These are phyloP conservation scores for Halichoeres trimaculatus DNA, from an alignment of 2,113 vertebrate species.

Conservation along the genomic window DNA sequence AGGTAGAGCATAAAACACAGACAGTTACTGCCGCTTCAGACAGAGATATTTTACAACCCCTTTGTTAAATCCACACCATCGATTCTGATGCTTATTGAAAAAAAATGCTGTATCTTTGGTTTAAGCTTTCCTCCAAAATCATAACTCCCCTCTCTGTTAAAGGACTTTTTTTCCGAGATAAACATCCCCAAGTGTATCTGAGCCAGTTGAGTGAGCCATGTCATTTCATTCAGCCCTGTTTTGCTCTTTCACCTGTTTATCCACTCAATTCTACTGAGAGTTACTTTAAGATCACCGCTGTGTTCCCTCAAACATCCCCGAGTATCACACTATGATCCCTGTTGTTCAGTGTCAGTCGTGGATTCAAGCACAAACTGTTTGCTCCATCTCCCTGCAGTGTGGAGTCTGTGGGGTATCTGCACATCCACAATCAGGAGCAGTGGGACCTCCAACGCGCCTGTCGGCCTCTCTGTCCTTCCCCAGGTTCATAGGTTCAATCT, in stretches of 20 bases:
- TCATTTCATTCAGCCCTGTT: neutral
- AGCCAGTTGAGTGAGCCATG: neutral
- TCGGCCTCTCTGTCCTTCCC: slow-evolving; percentile 35
- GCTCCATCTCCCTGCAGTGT: slow-evolving; percentile 27
- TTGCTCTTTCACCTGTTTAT: slow-evolving; percentile 31
- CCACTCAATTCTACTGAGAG: slow-evolving; percentile 14
- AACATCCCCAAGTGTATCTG: neutral
- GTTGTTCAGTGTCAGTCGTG: slow-evolving; percentile 39
- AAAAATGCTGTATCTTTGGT: neutral
- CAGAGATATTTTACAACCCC: too few species aligned
- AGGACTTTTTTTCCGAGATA: neutral
- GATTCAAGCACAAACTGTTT: slow-evolving; percentile 33
- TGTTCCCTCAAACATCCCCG: slow-evolving; percentile 44
- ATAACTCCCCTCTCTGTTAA: neutral
- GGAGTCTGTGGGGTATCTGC: slow-evolving; percentile 25
- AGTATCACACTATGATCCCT: slow-evolving; percentile 27
- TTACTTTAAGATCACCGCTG: slow-evolving; percentile 26
- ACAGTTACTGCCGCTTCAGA: neutral
- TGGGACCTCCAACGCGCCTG: slow-evolving; percentile 38
- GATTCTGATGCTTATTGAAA: neutral
- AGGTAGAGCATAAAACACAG: neutral
- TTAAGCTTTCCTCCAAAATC: neutral
- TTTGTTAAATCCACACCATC: neutral
- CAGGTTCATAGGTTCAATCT: slow-evolving; percentile 36
- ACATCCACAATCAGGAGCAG: slow-evolving; percentile 40